These are phyloP conservation scores for Monodelphis domestica DNA, from an alignment of 2,797 vertebrate species.

Conservation along the genomic window DNA sequence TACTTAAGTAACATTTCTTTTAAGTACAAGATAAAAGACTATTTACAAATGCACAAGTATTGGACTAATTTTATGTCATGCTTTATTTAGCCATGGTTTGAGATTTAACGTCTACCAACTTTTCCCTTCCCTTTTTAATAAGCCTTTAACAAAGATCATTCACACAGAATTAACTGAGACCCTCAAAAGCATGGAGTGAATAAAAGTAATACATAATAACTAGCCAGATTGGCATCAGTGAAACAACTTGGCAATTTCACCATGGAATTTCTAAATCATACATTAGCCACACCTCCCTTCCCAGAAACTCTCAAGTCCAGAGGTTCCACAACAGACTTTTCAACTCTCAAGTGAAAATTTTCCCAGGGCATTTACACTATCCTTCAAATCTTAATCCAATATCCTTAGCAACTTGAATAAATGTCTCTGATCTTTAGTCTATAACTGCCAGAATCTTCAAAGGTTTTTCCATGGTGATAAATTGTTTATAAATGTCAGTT, in stretches of 20 bases:
- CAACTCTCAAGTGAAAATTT: not conserved
- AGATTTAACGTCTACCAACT: not conserved
- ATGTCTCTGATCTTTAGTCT: not conserved
- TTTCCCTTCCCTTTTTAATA: constrained; percentile 10
- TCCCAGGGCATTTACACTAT: not conserved
- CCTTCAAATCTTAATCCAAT: not conserved
- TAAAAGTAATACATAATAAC: constrained; percentile 10
- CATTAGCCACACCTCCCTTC: constrained; percentile 11
- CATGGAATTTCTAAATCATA: constrained; percentile 14
- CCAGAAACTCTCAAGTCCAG: not conserved
- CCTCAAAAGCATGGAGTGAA: not conserved
- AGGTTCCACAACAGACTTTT: not conserved
- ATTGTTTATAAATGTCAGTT: not conserved
- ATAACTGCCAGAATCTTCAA: not conserved
- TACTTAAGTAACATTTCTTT: constrained; percentile 26
- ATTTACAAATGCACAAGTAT: constrained; percentile 2
- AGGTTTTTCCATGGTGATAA: not conserved
- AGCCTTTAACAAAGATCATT: not conserved
- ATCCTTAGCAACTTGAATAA: not conserved
- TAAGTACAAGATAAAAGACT: constrained; percentile 28
- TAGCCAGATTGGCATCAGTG: not conserved
- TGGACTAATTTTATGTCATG: constrained; percentile 1
- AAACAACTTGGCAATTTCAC: not conserved
- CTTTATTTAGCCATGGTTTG: not conserved
- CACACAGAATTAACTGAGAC: constrained; percentile 14